Conservation (phyloP, 2,797 vertebrate genomes). For the Muscicapa striata region DNA sequence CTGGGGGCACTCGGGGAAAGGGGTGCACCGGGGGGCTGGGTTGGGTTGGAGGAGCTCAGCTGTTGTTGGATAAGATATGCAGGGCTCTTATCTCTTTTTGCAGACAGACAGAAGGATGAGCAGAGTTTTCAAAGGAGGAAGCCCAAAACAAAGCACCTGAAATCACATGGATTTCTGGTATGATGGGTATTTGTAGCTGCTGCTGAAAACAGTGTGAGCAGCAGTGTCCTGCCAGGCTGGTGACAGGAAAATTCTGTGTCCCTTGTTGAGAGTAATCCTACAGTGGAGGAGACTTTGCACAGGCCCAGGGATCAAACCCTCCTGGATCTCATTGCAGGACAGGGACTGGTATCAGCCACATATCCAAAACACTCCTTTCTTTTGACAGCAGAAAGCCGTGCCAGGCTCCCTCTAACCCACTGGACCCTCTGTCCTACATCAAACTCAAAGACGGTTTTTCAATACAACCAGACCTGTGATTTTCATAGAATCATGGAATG, state of each 20-base stretch:
- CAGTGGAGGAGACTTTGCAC: neutral
- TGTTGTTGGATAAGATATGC: neutral
- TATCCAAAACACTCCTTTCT: neutral
- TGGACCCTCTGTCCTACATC: neutral
- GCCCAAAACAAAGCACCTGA: neutral
- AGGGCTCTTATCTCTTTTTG: neutral
- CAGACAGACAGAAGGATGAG: neutral
- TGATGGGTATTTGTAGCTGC: neutral
- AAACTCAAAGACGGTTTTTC: neutral
- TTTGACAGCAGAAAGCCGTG: neutral
- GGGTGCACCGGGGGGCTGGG: neutral
- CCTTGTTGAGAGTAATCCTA: neutral
- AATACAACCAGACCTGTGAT: neutral
- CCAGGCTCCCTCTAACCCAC: neutral
- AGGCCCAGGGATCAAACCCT: neutral
- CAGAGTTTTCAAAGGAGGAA: neutral
- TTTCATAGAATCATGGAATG: neutral
- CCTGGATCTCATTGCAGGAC: neutral
- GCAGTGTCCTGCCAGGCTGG: neutral
- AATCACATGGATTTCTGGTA: neutral
- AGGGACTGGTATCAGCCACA: neutral
- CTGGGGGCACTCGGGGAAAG: fast-evolving
- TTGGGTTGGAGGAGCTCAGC: neutral
- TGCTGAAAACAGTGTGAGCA: neutral
- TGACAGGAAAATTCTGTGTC: neutral